Percentiles rank a stretch among this genome's conserved stretches.
Conservation (phyloP, 2,797 vertebrate species). For the Enteromius viviparus region DNA sequence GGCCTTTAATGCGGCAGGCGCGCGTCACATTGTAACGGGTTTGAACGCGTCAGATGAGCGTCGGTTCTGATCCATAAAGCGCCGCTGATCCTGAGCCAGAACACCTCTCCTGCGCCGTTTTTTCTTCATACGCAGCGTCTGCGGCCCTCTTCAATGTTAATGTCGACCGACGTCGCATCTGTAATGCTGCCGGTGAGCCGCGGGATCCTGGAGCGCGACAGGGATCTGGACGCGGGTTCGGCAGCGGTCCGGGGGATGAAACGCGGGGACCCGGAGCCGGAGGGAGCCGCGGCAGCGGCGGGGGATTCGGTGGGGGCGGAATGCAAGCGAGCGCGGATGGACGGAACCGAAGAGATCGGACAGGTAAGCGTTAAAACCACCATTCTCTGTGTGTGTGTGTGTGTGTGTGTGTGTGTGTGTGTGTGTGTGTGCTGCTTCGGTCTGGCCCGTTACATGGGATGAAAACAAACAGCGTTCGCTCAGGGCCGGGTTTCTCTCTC, state of each 20-base stretch:
- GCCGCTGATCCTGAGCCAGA: not conserved
- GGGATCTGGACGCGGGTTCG: conserved; percentile 79
- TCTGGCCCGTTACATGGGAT: not conserved
- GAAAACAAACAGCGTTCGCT: not conserved
- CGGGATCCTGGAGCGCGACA: conserved; percentile 81
- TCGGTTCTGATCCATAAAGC: conserved; percentile 31
- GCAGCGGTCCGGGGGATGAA: conserved; percentile 64
- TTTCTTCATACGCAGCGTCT: conserved; percentile 25
- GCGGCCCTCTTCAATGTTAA: conserved; percentile 78
- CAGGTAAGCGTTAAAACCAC: conserved; percentile 71
- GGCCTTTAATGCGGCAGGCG: conserved; percentile 47
- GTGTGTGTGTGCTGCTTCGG: not conserved
- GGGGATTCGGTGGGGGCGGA: conserved; percentile 77
- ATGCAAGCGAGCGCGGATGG: conserved; percentile 82
- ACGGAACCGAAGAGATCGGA: conserved; percentile 76
- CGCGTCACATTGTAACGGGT: conserved; percentile 35
- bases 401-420: not conserved
- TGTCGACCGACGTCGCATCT: conserved; percentile 86
- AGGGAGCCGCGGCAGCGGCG: conserved; percentile 72
- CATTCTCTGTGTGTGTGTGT: no score
- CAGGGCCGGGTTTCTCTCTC: not conserved
- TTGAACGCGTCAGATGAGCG: conserved; percentile 45
- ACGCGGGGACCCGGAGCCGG: conserved; percentile 82
- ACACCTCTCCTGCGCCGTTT: not conserved
- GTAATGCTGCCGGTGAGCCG: conserved; percentile 85